These are phyloP conservation scores for Lytechinus pictus DNA, from an alignment of 35 echinoderm and acorn worm genomes.

Conservation along the genomic window DNA sequence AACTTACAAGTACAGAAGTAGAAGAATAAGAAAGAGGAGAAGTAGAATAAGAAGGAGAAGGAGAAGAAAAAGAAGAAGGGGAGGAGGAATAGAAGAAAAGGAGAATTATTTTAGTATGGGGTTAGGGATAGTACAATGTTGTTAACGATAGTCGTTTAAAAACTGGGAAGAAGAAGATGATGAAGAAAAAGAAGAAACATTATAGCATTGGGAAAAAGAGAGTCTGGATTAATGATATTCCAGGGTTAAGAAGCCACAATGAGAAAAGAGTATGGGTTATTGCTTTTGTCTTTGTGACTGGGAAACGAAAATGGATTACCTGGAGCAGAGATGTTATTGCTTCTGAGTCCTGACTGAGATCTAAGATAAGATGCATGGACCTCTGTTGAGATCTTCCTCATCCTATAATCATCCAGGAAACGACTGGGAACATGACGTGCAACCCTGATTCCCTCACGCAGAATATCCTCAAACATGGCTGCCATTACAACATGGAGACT, in stretches of 20 bases:
- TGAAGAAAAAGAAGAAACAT: too few relatives aligned
- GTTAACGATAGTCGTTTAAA: too few relatives aligned
- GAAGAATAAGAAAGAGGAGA: too few relatives aligned
- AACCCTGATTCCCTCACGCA: conserved; percentile 58
- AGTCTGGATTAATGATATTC: not conserved
- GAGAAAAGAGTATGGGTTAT: not conserved
- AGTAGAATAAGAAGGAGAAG: too few relatives aligned
- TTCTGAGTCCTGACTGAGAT: not conserved
- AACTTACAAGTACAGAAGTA: too few relatives aligned
- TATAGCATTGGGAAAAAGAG: too few relatives aligned
- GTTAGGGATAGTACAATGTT: too few relatives aligned
- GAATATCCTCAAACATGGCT: conserved; percentile 73
- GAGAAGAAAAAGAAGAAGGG: too few relatives aligned
- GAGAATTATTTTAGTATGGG: too few relatives aligned
- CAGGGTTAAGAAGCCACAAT: not conserved
- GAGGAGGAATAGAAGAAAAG: too few relatives aligned
- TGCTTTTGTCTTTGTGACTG: not conserved
- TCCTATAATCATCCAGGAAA: conserved; percentile 61
- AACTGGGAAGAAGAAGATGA: too few relatives aligned
- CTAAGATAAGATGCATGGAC: conserved; percentile 49
- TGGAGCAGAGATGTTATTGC: not conserved
- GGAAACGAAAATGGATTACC: not conserved
- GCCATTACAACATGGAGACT: conserved; percentile 76
- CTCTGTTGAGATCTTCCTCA: conserved; percentile 51
- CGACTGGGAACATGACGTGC: not conserved